A percentile compares a stretch with the other conserved stretches of the same genome.
Evolutionary conservation across 2,797 vertebrate genomes (phyloP).

Genomic region (Macroramphosus scolopax): DNA sequence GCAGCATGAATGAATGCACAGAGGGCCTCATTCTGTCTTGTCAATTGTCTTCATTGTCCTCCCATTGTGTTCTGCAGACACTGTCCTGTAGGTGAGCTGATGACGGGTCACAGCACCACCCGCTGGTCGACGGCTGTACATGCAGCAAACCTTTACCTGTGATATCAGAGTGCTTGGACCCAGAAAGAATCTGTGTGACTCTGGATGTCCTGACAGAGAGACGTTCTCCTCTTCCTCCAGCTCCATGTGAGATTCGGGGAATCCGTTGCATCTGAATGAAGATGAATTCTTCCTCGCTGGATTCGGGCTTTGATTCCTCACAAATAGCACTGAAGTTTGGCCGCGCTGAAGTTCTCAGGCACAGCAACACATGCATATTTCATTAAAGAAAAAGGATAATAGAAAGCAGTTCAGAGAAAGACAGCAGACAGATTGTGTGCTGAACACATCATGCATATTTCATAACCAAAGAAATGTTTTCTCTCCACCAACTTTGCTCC

Average conservation of each 20-base stretch:
- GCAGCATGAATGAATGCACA: no score
- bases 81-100: no score
- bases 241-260: slow-evolving; percentile 14
- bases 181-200: no score
- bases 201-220: no score
- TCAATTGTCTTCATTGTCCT: slow-evolving; percentile 35
- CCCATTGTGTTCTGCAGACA: slow-evolving; percentile 11
- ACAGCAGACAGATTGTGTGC: slow-evolving; percentile 55
- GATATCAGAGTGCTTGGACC: no score
- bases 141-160: slow-evolving; percentile 7
- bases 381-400: slow-evolving; percentile 45
- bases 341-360: slow-evolving; percentile 32
- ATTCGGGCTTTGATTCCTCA: slow-evolving; percentile 46
- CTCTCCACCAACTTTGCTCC: slow-evolving; percentile 39
- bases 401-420: slow-evolving; percentile 31
- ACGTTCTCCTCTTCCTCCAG: slow-evolving; percentile 9
- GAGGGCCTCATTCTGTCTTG: slow-evolving; percentile 39
- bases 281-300: slow-evolving; percentile 35
- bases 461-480: slow-evolving; percentile 51
- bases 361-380: slow-evolving; percentile 59
- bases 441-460: slow-evolving; percentile 65
- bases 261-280: slow-evolving; percentile 29
- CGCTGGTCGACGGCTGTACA: slow-evolving; percentile 26
- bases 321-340: slow-evolving; percentile 51
- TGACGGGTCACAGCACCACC: slow-evolving; percentile 27